phyloP scores from a whole-genome alignment of 1,140 invertebrate species.

The Eciton burchellii region DNA sequence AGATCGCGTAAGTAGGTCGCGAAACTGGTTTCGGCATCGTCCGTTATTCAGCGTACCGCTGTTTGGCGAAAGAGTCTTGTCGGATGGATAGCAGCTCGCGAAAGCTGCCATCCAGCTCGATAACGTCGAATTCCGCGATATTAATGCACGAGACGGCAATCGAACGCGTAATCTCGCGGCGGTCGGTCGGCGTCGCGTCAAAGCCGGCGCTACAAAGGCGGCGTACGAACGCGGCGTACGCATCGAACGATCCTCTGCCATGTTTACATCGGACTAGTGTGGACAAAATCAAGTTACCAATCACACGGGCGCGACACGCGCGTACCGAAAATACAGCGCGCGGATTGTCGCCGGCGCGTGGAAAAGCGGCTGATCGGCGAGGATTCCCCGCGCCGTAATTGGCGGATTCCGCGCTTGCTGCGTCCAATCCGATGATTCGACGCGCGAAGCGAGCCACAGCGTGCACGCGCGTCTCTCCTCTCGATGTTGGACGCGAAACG shows the following conservation, averaged over 20 bases:
- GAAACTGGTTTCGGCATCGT: slow-evolving; percentile 61
- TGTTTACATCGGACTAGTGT: slow-evolving; percentile 39
- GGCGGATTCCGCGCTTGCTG: slow-evolving; percentile 62
- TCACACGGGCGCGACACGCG: too few relatives aligned
- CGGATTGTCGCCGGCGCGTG: slow-evolving; percentile 32
- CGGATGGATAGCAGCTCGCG: slow-evolving; percentile 5
- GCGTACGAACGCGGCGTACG: neutral
- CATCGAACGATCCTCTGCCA: neutral
- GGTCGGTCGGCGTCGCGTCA: neutral
- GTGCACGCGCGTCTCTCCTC: too few relatives aligned
- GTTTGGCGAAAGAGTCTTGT: slow-evolving; percentile 21
- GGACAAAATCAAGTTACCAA: slow-evolving; percentile 52
- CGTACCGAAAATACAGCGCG: slow-evolving; percentile 48
- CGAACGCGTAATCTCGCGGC: neutral
- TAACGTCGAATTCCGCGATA: neutral
- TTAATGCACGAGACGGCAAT: neutral
- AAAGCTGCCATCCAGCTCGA: neutral
- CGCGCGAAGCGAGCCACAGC: slow-evolving; percentile 1
- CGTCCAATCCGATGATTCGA: slow-evolving; percentile 39
- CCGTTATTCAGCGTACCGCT: slow-evolving; percentile 57
- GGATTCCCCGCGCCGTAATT: slow-evolving; percentile 60
- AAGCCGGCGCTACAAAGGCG: neutral
- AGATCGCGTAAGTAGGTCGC: slow-evolving; percentile 64
- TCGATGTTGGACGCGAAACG: slow-evolving; percentile 6
- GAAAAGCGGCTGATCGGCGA: slow-evolving; percentile 29